phyloP scores from a whole-genome alignment of 2,797 vertebrate genomes.

The Enoplosus armatus region DNA sequence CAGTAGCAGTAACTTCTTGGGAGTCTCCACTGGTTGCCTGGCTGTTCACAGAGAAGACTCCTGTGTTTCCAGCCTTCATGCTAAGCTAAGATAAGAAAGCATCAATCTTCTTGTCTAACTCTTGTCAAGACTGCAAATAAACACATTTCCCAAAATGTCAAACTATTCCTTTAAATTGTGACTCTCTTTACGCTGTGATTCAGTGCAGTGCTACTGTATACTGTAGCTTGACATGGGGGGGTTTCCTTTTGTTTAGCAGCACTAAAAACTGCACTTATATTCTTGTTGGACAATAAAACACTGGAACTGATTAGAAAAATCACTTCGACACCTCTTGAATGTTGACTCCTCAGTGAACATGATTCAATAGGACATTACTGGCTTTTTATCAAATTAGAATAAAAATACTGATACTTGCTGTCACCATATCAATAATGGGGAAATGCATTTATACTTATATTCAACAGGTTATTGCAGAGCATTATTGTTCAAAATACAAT shows the following conservation, averaged over 20 bases:
- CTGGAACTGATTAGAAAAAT: slow-evolving; percentile 12
- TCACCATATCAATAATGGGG: slow-evolving; percentile 20
- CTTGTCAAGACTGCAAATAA: neutral
- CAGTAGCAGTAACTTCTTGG: no score
- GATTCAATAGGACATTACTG: slow-evolving; percentile 2
- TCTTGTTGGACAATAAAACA: slow-evolving; percentile 31
- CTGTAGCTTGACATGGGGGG: neutral
- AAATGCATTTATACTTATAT: slow-evolving; percentile 33
- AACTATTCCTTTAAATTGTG: slow-evolving; percentile 4
- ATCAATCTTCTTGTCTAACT: no score
- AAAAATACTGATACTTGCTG: slow-evolving; percentile 36
- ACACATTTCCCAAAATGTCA: neutral
- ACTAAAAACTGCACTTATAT: slow-evolving; percentile 22
- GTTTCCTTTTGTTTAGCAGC: slow-evolving; percentile 9
- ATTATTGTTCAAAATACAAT: slow-evolving; percentile 75
- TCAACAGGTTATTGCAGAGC: slow-evolving; percentile 71
- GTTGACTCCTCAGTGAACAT: slow-evolving; percentile 3
- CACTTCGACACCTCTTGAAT: neutral
- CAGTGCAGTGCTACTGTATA: neutral
- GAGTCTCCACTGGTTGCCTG: no score
- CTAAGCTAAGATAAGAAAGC: neutral
- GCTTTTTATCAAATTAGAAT: slow-evolving; percentile 25
- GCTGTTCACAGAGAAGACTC: no score
- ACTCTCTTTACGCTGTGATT: slow-evolving; percentile 14
- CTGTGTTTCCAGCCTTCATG: neutral